A percentile compares a stretch with the other conserved stretches of the same genome.
Conservation (phyloP, 2,888 invertebrate genomes). For the Aplocera efformata region DNA sequence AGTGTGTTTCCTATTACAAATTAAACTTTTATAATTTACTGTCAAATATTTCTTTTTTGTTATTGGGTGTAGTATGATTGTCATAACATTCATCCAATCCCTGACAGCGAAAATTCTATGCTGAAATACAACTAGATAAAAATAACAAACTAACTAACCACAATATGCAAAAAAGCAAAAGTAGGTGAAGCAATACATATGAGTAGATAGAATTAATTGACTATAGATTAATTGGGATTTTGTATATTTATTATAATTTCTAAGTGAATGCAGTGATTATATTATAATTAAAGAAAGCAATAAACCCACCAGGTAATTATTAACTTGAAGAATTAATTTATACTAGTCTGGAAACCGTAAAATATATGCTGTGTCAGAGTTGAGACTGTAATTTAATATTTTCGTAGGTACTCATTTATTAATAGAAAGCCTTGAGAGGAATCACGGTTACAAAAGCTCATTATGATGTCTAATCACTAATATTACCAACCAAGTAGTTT, state of each 20-base stretch:
- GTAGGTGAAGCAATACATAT: slow-evolving; percentile 11
- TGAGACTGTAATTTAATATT: slow-evolving; percentile 13
- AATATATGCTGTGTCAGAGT: slow-evolving; percentile 35
- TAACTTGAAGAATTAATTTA: neutral
- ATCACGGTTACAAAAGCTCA: neutral
- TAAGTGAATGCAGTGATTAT: slow-evolving; percentile 26
- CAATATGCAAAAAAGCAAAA: slow-evolving; percentile 9
- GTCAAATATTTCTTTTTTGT: neutral
- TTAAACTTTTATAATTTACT: accelerated
- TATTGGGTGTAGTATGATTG: slow-evolving; percentile 20
- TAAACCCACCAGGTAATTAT: slow-evolving; percentile 19
- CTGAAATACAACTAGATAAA: neutral
- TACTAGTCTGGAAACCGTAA: neutral
- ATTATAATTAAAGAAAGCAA: slow-evolving; percentile 8
- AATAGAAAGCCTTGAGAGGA: slow-evolving; percentile 38
- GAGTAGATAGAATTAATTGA: slow-evolving; percentile 5
- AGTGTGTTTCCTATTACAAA: slow-evolving; percentile 29
- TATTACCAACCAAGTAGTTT: too few species aligned
- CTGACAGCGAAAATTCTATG: too few species aligned
- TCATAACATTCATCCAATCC: slow-evolving; percentile 10
- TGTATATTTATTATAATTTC: slow-evolving; percentile 21
- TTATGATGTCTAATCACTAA: neutral
- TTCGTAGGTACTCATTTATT: slow-evolving; percentile 30
- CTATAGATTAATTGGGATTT: slow-evolving; percentile 10
- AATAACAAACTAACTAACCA: slow-evolving; percentile 24